phyloP scores from a whole-genome alignment of 2,888 invertebrate species.

The Anticlea derivata region DNA sequence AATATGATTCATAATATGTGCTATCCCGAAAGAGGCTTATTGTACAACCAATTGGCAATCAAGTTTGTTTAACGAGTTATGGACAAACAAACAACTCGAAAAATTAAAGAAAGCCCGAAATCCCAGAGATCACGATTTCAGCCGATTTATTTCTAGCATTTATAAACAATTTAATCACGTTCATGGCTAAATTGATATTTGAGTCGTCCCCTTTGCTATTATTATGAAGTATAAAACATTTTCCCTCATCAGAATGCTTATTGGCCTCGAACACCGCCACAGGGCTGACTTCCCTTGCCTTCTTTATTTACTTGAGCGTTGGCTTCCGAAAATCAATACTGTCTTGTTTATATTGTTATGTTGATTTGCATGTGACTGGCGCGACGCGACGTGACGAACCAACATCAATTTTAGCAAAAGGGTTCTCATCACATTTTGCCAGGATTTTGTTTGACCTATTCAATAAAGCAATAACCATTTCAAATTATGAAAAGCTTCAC shows the following conservation, averaged over 20 bases:
- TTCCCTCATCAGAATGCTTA: conserved; percentile 13
- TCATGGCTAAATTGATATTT: conserved; percentile 8
- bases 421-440: background rate
- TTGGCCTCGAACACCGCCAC: conserved; percentile 16
- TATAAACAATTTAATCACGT: background rate
- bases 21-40: no score
- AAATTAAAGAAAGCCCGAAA: no score
- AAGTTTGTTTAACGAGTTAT: no score
- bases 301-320: conserved; percentile 8
- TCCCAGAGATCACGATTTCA: no score
- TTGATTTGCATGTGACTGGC: conserved; percentile 17
- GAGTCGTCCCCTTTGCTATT: conserved; percentile 5
- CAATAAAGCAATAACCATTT: background rate
- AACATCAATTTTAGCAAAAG: background rate
- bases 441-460: background rate
- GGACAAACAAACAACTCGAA: no score
- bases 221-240: conserved; percentile 17
- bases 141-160: no score
- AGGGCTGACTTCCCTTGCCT: conserved; percentile 7
- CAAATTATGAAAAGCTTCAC: conserved; percentile 12
- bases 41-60: conserved; percentile 61
- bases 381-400: background rate
- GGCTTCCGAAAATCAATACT: conserved; percentile 13
- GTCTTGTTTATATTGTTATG: conserved; percentile 4
- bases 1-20: no score